Percentiles rank a stretch among this genome's conserved stretches.
Conservation (phyloP, 2,113 vertebrate species). For the Sorex fumeus region DNA sequence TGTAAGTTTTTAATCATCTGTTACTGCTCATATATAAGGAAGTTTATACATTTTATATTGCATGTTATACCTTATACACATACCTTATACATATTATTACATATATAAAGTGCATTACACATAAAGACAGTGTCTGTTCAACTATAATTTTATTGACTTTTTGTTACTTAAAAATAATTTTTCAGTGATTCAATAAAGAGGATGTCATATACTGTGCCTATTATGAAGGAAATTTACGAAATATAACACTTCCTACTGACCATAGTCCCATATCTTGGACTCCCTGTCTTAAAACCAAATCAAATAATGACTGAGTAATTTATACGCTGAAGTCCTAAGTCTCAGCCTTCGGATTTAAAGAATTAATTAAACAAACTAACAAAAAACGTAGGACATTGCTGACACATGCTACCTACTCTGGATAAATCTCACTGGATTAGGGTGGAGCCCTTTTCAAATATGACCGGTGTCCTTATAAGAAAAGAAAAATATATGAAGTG, state of each 20-base stretch:
- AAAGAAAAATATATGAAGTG: not conserved
- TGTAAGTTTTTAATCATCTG: not conserved
- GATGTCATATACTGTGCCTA: not conserved
- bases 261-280: not conserved
- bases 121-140: not conserved
- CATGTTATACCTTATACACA: too few species aligned
- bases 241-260: not conserved
- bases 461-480: not conserved
- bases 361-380: not conserved
- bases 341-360: too few species aligned
- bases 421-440: not conserved
- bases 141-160: not conserved
- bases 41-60: too few species aligned
- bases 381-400: not conserved
- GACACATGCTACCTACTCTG: not conserved
- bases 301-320: not conserved
- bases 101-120: not conserved
- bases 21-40: not conserved
- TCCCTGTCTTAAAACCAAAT: not conserved
- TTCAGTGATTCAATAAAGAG: too few species aligned
- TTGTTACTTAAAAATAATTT: not conserved
- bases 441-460: not conserved
- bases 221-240: not conserved
- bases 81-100: not conserved
- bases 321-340: not conserved